Conservation (phyloP, 1,140 invertebrate genomes). For the Drosophila willistoni region DNA sequence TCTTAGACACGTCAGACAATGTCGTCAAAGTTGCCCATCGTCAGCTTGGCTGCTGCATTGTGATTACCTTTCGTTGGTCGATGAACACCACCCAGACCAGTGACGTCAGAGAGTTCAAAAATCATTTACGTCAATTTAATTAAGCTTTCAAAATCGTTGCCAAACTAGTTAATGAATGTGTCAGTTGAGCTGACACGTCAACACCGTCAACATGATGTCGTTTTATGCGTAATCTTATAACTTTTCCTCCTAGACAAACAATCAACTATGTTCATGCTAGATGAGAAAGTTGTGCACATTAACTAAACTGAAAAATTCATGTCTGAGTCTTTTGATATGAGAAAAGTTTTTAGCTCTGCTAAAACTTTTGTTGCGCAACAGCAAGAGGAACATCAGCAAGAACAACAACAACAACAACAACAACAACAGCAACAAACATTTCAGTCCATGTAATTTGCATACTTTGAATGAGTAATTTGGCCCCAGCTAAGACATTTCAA, state of each 20-base stretch:
- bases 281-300: slow-evolving; percentile 23
- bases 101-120: slow-evolving; percentile 43
- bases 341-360: slow-evolving; percentile 46
- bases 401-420: neutral
- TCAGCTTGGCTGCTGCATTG: slow-evolving; percentile 32
- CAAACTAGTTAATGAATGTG: slow-evolving; percentile 57
- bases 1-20: slow-evolving; percentile 42
- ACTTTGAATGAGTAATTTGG: slow-evolving; percentile 34
- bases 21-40: slow-evolving; percentile 42
- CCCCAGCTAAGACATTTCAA: slow-evolving; percentile 55
- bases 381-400: slow-evolving; percentile 34
- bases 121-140: slow-evolving; percentile 49
- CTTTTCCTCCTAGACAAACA: neutral
- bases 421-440: slow-evolving; percentile 1
- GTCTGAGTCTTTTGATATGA: slow-evolving; percentile 45
- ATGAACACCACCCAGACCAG: no score
- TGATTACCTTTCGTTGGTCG: slow-evolving; percentile 8
- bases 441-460: slow-evolving; percentile 43
- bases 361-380: slow-evolving; percentile 56
- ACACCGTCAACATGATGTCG: slow-evolving; percentile 49
- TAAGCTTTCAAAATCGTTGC: slow-evolving; percentile 22
- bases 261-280: neutral
- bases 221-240: slow-evolving; percentile 49
- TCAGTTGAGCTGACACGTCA: slow-evolving; percentile 33
- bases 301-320: slow-evolving; percentile 39